phyloP scores from a whole-genome alignment of 2,797 vertebrate species.

The Novumbra hubbsi region DNA sequence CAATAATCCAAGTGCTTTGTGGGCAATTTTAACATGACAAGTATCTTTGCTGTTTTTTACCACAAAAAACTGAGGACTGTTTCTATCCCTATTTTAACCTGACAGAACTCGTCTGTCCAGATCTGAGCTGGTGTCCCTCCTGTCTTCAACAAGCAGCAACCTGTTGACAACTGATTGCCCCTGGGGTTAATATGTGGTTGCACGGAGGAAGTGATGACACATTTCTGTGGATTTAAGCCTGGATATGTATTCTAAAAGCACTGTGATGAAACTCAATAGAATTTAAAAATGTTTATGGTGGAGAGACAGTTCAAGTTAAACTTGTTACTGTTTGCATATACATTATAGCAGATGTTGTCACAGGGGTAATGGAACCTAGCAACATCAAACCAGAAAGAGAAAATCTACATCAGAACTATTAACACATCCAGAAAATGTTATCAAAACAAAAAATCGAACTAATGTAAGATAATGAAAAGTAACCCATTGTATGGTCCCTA shows the following conservation, averaged over 20 bases:
- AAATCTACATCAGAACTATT: too few species aligned
- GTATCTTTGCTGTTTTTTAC: not conserved
- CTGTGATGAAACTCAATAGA: conserved; percentile 33
- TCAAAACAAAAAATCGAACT: too few species aligned
- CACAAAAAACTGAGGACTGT: conserved; percentile 32
- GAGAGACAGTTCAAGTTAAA: not conserved
- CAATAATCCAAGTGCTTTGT: too few species aligned
- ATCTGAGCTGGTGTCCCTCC: conserved; percentile 41
- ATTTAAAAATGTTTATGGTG: conserved; percentile 34
- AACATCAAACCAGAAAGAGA: too few species aligned
- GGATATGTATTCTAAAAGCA: conserved; percentile 20
- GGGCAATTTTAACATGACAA: too few species aligned
- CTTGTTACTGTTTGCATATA: not conserved
- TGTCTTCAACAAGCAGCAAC: conserved; percentile 58
- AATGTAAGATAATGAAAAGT: too few species aligned
- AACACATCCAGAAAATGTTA: too few species aligned
- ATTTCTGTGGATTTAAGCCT: conserved; percentile 47
- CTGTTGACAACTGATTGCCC: conserved; percentile 38
- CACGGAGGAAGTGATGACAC: conserved; percentile 31
- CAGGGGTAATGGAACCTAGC: too few species aligned
- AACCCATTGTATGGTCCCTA: too few species aligned
- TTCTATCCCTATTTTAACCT: conserved; percentile 50
- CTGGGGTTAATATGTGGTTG: conserved; percentile 39
- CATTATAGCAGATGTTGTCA: too few species aligned
- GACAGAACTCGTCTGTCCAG: conserved; percentile 66